phyloP scores from a whole-genome alignment of 1,140 invertebrate species.

The Choristoneura fumiferana region DNA sequence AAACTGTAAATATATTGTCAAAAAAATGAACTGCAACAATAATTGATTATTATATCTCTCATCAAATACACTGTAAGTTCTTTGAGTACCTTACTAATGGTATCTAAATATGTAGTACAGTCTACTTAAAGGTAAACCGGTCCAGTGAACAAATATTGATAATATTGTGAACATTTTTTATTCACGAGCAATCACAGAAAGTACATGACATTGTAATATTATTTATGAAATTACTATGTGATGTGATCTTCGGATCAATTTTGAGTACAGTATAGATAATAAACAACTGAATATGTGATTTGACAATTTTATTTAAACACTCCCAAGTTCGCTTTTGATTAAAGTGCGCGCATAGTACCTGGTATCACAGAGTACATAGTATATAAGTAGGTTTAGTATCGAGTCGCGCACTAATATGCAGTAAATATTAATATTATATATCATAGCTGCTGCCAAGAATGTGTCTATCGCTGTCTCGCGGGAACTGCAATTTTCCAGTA shows the following conservation, averaged over 20 bases:
- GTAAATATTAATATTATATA: too few relatives aligned
- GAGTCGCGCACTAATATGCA: too few relatives aligned
- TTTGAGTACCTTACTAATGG: constrained; percentile 69
- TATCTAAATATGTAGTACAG: constrained; percentile 71
- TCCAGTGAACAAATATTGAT: constrained; percentile 78
- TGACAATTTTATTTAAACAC: constrained; percentile 52
- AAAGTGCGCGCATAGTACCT: too few relatives aligned
- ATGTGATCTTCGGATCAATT: constrained; percentile 79
- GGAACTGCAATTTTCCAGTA: too few relatives aligned
- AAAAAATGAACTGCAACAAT: constrained; percentile 76
- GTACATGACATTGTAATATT: constrained; percentile 79
- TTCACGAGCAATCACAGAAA: constrained; percentile 77
- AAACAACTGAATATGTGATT: constrained; percentile 80
- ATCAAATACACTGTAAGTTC: constrained; percentile 75
- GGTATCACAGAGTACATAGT: too few relatives aligned
- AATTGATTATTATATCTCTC: constrained; percentile 72
- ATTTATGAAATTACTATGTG: constrained; percentile 80
- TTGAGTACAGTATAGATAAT: constrained; percentile 80
- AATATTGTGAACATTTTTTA: constrained; percentile 78
- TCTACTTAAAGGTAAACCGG: constrained; percentile 72
- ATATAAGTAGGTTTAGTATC: too few relatives aligned
- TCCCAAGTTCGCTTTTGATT: too few relatives aligned
- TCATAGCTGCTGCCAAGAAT: too few relatives aligned
- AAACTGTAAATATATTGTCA: constrained; percentile 79
- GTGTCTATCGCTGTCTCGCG: too few relatives aligned